Percentiles rank a stretch among this genome's conserved stretches.
Evolutionary conservation across 2,797 vertebrate genomes (phyloP).

Genomic region (Allobates femoralis): DNA sequence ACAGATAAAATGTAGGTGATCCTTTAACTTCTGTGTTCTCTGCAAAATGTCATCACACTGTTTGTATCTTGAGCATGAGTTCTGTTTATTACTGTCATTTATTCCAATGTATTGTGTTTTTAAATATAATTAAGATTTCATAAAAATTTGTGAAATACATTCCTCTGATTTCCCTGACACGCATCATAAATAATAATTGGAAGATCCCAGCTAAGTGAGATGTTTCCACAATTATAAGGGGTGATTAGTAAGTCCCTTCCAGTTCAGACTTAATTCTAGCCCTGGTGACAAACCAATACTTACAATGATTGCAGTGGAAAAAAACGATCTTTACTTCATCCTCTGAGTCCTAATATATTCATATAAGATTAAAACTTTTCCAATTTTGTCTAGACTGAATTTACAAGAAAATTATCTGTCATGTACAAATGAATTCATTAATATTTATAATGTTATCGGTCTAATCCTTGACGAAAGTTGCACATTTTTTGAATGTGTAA

Average conservation of each 20-base stretch:
- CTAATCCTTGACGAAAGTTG: slow-evolving; percentile 43
- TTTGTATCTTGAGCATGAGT: no score
- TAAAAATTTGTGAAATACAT: background rate
- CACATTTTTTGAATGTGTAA: slow-evolving; percentile 49
- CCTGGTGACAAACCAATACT: slow-evolving; percentile 35
- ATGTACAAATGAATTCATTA: slow-evolving; percentile 58
- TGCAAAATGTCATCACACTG: no score
- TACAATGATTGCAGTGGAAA: slow-evolving; percentile 7
- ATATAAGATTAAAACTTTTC: slow-evolving; percentile 57
- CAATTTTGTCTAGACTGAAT: slow-evolving; percentile 55
- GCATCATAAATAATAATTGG: background rate
- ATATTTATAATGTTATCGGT: slow-evolving; percentile 60
- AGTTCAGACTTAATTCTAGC: slow-evolving; percentile 24
- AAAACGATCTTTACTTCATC: slow-evolving; percentile 18
- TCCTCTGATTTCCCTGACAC: background rate
- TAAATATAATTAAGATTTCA: background rate
- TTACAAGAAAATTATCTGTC: slow-evolving; percentile 54
- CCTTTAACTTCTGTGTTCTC: no score
- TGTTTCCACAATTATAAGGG: background rate
- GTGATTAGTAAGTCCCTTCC: slow-evolving; percentile 1
- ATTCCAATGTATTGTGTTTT: background rate
- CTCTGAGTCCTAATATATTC: slow-evolving; percentile 46
- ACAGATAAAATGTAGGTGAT: no score
- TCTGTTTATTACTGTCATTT: background rate
- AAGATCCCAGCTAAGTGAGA: background rate